Evolutionary conservation across 2,797 vertebrate species (phyloP).

Genomic region (Acipenser ruthenus): DNA sequence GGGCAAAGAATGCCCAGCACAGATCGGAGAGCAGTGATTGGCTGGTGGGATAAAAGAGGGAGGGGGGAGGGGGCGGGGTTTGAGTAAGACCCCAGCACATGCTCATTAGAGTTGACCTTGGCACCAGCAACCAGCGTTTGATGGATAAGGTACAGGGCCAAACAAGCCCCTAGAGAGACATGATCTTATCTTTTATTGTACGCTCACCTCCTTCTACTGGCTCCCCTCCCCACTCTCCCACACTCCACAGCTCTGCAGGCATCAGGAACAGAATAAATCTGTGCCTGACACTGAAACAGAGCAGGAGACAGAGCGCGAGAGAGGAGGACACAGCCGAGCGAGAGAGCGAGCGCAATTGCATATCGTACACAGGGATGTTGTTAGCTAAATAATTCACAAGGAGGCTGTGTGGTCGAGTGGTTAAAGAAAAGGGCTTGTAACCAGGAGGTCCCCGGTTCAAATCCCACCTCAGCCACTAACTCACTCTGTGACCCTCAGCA

Average conservation of each 20-base stretch:
- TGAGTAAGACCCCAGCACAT: slow-evolving; percentile 74
- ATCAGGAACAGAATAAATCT: slow-evolving; percentile 91
- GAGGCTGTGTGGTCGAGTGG: too few species aligned
- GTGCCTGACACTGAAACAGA: slow-evolving; percentile 63
- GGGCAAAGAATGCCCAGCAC: slow-evolving; percentile 12
- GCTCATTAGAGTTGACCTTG: slow-evolving; percentile 97
- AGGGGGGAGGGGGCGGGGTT: slow-evolving; percentile 40
- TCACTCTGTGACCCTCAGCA: too few species aligned
- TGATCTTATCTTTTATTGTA: slow-evolving; percentile 89
- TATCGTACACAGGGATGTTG: slow-evolving; percentile 24
- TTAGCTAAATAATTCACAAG: slow-evolving; percentile 39
- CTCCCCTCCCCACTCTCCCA: slow-evolving; percentile 43
- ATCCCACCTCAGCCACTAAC: too few species aligned
- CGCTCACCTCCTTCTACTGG: slow-evolving; percentile 60
- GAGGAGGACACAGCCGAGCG: too few species aligned
- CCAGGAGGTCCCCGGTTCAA: too few species aligned
- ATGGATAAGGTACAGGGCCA: slow-evolving; percentile 83
- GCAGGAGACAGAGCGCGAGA: not conserved
- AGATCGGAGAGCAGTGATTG: not conserved
- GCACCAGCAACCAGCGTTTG: slow-evolving; percentile 76
- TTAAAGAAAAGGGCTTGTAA: too few species aligned
- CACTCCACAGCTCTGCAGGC: slow-evolving; percentile 50
- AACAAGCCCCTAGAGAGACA: slow-evolving; percentile 78
- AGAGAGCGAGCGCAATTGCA: not conserved
- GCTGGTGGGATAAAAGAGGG: slow-evolving; percentile 25